A percentile compares a stretch with the other conserved stretches of the same genome.
Conservation (phyloP, 2,113 vertebrate species). For the Hirundichthys speculiger region DNA sequence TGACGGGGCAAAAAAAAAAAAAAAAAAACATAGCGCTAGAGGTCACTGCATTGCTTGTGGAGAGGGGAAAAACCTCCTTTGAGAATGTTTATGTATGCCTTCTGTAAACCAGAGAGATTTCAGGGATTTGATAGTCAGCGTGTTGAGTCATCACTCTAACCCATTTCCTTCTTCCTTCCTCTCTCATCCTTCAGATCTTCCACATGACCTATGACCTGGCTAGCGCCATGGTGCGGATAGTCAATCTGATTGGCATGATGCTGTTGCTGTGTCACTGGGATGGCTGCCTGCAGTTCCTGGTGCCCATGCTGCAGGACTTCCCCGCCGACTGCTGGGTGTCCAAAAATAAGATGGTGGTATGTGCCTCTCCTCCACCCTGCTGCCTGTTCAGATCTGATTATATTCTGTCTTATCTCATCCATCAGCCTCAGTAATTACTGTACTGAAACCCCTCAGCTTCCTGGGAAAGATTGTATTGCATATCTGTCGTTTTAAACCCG, state of each 20-base stretch:
- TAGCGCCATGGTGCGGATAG: slow-evolving; percentile 93
- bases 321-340: slow-evolving; percentile 96
- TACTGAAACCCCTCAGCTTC: slow-evolving; percentile 61
- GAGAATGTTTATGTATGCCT: slow-evolving; percentile 8
- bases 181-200: slow-evolving; percentile 87
- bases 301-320: slow-evolving; percentile 99
- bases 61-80: slow-evolving; percentile 29
- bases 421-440: slow-evolving; percentile 67
- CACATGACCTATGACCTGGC: slow-evolving; percentile 99
- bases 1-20: slow-evolving; percentile 23
- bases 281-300: slow-evolving; percentile 97
- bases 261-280: slow-evolving; percentile 98
- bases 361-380: slow-evolving; percentile 57
- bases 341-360: slow-evolving; percentile 98
- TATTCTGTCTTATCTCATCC: slow-evolving; percentile 59
- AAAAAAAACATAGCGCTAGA: slow-evolving; percentile 10
- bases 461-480: slow-evolving; percentile 38
- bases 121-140: slow-evolving; percentile 24
- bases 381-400: slow-evolving; percentile 61
- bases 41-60: slow-evolving; percentile 14
- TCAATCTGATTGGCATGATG: slow-evolving; percentile 99
- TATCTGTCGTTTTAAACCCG: slow-evolving; percentile 48
- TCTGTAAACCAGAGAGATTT: slow-evolving; percentile 30
- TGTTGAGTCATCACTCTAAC: slow-evolving; percentile 34
- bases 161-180: slow-evolving; percentile 24